Conservation (phyloP, 2,113 vertebrate genomes). For the Spizaetus ornatus region DNA sequence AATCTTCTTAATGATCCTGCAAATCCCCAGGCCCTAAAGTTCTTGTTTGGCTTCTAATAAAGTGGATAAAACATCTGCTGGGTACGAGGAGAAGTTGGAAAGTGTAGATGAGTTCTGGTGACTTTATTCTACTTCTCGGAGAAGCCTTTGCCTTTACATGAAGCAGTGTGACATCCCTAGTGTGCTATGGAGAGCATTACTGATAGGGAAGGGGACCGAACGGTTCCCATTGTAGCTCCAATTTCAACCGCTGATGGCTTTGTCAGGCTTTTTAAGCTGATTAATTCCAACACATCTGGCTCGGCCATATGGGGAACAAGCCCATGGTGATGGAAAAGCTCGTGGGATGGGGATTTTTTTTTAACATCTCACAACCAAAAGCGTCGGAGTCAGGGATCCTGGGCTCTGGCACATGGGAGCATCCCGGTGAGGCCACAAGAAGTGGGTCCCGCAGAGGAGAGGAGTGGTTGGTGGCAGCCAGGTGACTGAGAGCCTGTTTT, state of each 20-base stretch:
- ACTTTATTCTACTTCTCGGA: neutral
- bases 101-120: neutral
- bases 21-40: neutral
- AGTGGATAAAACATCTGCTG: neutral
- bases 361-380: neutral
- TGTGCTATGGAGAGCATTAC: neutral
- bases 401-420: neutral
- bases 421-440: neutral
- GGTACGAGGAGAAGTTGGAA: neutral
- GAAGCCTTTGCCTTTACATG: neutral
- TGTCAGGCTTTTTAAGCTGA: neutral
- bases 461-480: neutral
- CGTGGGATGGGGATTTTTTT: fast-evolving
- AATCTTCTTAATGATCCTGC: neutral
- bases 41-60: neutral
- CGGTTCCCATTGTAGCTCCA: fast-evolving
- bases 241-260: neutral
- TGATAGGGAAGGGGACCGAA: neutral
- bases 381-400: neutral
- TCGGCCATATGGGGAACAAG: neutral
- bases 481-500: neutral
- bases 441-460: neutral
- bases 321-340: neutral
- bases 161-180: neutral
- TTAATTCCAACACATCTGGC: neutral